A percentile compares a stretch with the other conserved stretches of the same genome.
These are phyloP conservation scores for Muscicapa comitata DNA, from an alignment of 2,797 vertebrate genomes.

Conservation along the genomic window DNA sequence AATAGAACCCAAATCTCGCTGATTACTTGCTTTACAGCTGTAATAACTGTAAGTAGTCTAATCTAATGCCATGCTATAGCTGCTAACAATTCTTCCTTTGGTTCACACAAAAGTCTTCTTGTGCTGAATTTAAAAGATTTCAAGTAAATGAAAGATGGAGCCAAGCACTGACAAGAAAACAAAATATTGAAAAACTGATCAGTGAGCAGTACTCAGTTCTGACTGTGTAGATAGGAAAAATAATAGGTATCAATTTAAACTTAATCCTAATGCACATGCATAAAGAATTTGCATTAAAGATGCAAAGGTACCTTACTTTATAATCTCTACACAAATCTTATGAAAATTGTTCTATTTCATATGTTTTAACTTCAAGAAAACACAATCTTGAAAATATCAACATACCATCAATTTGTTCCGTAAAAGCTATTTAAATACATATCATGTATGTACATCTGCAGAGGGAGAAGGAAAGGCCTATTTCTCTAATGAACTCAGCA, in stretches of 20 bases:
- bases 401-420: not conserved
- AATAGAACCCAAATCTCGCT: not conserved
- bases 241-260: not conserved
- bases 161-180: not conserved
- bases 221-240: not conserved
- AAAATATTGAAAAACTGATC: not conserved
- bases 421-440: not conserved
- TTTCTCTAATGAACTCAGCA: not conserved
- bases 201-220: not conserved
- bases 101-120: not conserved
- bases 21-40: slow-evolving; percentile 22
- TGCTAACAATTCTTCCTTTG: slow-evolving; percentile 13
- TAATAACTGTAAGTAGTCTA: not conserved
- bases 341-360: not conserved
- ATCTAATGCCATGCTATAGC: not conserved
- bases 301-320: not conserved
- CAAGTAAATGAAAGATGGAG: not conserved
- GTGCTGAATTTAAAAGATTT: not conserved
- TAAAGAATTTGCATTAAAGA: not conserved
- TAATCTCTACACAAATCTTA: not conserved
- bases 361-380: not conserved
- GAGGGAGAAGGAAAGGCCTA: not conserved
- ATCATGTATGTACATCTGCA: not conserved
- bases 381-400: not conserved
- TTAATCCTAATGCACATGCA: not conserved